Percentiles rank a stretch among this genome's conserved stretches.
Conservation (phyloP, 2,797 vertebrate species). For the Echiichthys vipera region DNA sequence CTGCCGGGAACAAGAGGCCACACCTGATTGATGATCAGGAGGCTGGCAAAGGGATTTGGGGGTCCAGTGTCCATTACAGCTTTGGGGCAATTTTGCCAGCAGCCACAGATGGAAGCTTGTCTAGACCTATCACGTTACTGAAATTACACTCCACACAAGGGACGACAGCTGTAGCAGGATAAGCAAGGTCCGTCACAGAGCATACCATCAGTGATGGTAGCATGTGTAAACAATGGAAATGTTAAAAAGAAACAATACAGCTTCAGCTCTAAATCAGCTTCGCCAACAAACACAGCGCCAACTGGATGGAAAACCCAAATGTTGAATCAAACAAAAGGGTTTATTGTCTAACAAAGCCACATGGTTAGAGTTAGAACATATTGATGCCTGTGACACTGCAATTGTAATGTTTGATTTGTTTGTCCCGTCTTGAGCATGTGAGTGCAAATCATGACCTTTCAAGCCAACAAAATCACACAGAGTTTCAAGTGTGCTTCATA, state of each 20-base stretch:
- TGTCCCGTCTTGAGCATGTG: constrained; percentile 51
- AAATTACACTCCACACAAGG: constrained; percentile 73
- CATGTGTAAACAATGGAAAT: constrained; percentile 65
- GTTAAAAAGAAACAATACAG: constrained; percentile 36
- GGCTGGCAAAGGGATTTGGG: constrained; percentile 61
- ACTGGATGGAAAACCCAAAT: constrained; percentile 8
- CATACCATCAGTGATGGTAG: constrained; percentile 55
- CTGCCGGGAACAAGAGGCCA: constrained; percentile 74
- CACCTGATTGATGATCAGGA: constrained; percentile 74
- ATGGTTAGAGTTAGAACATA: constrained; percentile 28
- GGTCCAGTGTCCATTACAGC: constrained; percentile 56
- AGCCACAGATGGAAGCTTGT: constrained; percentile 55
- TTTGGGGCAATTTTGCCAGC: constrained; percentile 57
- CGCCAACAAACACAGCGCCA: constrained; percentile 41
- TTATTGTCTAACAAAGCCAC: constrained; percentile 22
- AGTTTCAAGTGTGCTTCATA: constrained; percentile 39
- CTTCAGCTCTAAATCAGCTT: constrained; percentile 36
- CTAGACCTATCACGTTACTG: constrained; percentile 74
- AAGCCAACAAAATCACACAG: constrained; percentile 29
- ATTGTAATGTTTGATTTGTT: constrained; percentile 41
- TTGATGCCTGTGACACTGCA: constrained; percentile 31
- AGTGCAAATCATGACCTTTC: constrained; percentile 55
- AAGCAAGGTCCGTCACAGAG: constrained; percentile 47
- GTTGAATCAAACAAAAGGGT: constrained; percentile 15
- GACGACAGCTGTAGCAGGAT: constrained; percentile 78